Evolutionary conservation across 2,797 vertebrate species (phyloP), one percentile per base, ranked within the genome.

Genomic region (Xenops minutus): DNA sequence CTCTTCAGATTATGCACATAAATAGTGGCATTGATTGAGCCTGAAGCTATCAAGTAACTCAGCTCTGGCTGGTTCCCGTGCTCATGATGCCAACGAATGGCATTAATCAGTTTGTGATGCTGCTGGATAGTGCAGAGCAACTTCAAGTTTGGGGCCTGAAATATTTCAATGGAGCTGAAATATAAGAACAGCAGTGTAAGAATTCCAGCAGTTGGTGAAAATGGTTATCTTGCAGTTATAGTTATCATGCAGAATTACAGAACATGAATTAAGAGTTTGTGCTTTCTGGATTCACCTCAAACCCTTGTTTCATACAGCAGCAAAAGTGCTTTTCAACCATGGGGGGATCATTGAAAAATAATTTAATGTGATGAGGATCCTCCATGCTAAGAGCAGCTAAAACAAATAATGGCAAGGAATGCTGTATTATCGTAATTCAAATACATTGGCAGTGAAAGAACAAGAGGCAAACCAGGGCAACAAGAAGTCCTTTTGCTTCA

Each of bases 91-190:
- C 99, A 99, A 24, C 98, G 97, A 16, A 99, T 95, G 3, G 98
- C 94, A 24, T 99, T 99, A 92, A 99, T 99, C 93, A 99, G 98
- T 96, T 99, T 99, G 97, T 99, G 99, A 83, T 99, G 99, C 92
- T 99, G 99, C 97, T 99, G 99, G 75, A 99, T 97, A 83, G 98
- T 99, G 97, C 99, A 99, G 82, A 99, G 96, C 83, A 99, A 94
- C 96, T 97, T 98, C 96, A 99, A 93, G 44, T 66, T 90, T 15
- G 99, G 99, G 19, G 98, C 98, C 81, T 97, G 97, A 77, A 99
- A 99, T 92, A 99, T 97, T 30, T 99, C 99, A 41, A 99, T 98
- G 6, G 98, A 99, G 77, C 99, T 99, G 97, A 37, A 97, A 93
- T 9, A 22, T 7, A 74, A 96, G 90, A 89, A 89, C 3, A 62